Conservation (phyloP, 2,888 invertebrate species). For the Cosmopolites sordidus region DNA sequence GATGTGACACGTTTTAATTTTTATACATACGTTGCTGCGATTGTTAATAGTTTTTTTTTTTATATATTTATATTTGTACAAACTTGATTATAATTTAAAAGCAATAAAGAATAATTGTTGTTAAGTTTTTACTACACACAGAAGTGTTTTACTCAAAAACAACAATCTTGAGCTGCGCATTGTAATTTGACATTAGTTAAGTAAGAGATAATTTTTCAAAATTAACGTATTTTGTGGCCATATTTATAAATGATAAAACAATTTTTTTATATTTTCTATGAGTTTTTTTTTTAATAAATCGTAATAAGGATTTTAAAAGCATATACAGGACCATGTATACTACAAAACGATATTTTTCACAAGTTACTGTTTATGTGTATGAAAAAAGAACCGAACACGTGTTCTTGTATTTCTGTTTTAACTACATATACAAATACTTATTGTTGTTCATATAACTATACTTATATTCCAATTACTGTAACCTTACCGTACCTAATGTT, state of each 20-base stretch:
- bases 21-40: not conserved
- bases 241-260: not conserved
- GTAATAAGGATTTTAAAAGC: not conserved
- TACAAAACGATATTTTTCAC: constrained; percentile 1
- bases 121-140: not conserved
- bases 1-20: not conserved
- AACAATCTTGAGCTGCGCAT: not conserved
- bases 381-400: not conserved
- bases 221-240: not conserved
- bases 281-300: not conserved
- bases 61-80: not conserved
- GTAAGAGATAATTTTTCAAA: not conserved
- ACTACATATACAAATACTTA: not conserved
- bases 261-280: not conserved
- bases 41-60: not conserved
- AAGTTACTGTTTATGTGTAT: not conserved
- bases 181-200: not conserved
- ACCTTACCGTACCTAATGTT: not conserved
- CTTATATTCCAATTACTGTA: constrained; percentile 1
- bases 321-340: constrained; percentile 2
- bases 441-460: constrained; percentile 1
- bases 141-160: not conserved
- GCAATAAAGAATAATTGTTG: not conserved
- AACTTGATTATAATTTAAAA: too few species aligned
- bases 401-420: constrained; percentile 1